A percentile compares a stretch with the other conserved stretches of the same genome.
Evolutionary conservation across 2,888 invertebrate genomes (phyloP).

Genomic region (Hipparchia sbordonii): DNA sequence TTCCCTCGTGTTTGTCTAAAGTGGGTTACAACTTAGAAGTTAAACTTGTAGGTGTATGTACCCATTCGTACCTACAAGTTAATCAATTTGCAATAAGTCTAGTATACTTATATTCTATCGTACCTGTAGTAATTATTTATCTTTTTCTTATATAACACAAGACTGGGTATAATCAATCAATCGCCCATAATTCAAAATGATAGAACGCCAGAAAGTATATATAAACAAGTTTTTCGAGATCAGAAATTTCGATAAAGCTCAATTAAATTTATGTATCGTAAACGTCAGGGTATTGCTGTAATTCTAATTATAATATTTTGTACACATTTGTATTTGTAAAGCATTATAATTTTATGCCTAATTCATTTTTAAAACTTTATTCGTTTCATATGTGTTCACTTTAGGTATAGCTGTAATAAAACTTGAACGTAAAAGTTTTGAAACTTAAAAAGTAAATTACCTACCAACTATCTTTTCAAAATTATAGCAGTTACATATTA

Average conservation of each 20-base stretch:
- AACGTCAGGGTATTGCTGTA: conserved; percentile 13
- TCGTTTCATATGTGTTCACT: too few relatives aligned
- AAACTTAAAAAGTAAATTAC: too few relatives aligned
- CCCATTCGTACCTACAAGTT: not conserved
- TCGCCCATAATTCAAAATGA: conserved; percentile 26
- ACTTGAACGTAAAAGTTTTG: too few relatives aligned
- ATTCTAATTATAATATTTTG: conserved; percentile 1
- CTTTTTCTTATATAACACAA: conserved; percentile 21
- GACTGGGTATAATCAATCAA: not conserved
- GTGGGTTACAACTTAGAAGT: not conserved
- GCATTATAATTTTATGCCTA: not conserved
- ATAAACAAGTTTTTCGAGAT: conserved; percentile 35
- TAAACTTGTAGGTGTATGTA: not conserved
- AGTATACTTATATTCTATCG: conserved; percentile 18
- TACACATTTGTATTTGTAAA: not conserved
- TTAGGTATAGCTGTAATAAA: too few relatives aligned
- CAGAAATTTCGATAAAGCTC: conserved; percentile 20
- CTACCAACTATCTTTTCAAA: too few relatives aligned
- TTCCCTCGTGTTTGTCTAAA: not conserved
- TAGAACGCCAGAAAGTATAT: conserved; percentile 25
- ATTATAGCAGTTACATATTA: too few relatives aligned
- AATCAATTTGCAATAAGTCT: conserved; percentile 5
- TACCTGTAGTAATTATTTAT: conserved; percentile 23
- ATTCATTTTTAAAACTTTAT: not conserved
- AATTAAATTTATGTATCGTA: conserved; percentile 24